Evolutionary conservation across 1,140 invertebrate species (phyloP), one percentile per base, ranked within the genome.

Genomic region (Diplogasteroides magnus): DNA sequence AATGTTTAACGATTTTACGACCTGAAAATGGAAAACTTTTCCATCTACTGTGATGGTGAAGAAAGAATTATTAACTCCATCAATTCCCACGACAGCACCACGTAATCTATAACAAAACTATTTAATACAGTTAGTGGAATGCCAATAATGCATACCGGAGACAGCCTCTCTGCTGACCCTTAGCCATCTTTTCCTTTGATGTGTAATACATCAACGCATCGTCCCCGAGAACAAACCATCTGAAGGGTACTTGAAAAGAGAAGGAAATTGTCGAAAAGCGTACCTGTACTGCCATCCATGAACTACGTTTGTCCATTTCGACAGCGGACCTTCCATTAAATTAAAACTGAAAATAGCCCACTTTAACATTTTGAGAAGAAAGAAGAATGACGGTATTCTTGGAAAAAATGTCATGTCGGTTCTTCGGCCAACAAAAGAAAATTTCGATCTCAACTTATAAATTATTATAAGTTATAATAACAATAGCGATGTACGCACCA

Each of bases 281-380:
- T 19, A 48, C 37, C 69, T 55, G 31, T 72, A 72, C 31, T 72
- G 70, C 70, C 70, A 72, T 19, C 70, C 70, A 32, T 99, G 96
- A 89, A 98, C 94, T 76, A 98, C 92, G 88, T 98, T 99, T 69
- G 96, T 98, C 96, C 95, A 98, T 88, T 99, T 98, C 86, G 92
- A 97, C 59, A 98, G 85, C n/a, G 93, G 92, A 74, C 96, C 96
- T 87, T 98, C 94, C 90, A 97, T 83, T 6, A 48, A 48, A n/a
- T n/a, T n/a, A n/a, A n/a, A n/a, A n/a, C n/a, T n/a, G n/a, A n/a
- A n/a, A n/a, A n/a, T n/a, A n/a, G n/a, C n/a, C n/a, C n/a, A n/a
- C n/a, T n/a, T n/a, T n/a, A n/a, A n/a, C n/a, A n/a, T n/a, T n/a
- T n/a, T n/a, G n/a, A n/a, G n/a, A n/a, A n/a, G n/a, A n/a, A n/a